A percentile compares a stretch with the other conserved stretches of the same genome.
Evolutionary conservation across 2,113 vertebrate species (phyloP).

Genomic region (Caloenas nicobarica): DNA sequence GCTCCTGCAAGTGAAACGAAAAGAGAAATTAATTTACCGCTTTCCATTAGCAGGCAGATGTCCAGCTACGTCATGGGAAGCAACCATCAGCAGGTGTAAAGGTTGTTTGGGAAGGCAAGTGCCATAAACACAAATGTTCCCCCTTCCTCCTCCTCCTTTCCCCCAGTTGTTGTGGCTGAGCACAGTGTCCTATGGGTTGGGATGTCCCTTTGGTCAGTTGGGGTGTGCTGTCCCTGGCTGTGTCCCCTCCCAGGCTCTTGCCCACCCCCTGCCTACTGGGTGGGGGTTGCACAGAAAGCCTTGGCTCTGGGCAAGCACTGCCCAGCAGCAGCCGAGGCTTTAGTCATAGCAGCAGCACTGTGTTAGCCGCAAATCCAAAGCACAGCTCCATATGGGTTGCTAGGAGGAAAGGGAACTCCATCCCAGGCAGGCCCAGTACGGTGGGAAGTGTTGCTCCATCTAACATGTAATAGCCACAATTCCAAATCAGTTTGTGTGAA

Average conservation of each 20-base stretch:
- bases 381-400: not conserved
- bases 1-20: accelerated
- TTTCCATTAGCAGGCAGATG: not conserved
- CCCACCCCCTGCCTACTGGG: no score
- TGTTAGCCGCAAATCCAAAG: not conserved
- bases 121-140: not conserved
- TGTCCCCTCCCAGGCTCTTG: no score
- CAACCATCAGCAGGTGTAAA: accelerated
- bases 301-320: no score
- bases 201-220: no score
- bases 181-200: no score
- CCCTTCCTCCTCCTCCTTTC: not conserved
- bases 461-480: not conserved
- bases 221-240: no score
- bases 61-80: not conserved
- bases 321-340: not conserved
- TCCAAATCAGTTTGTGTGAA: not conserved
- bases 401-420: not conserved
- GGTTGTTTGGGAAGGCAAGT: not conserved
- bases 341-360: not conserved
- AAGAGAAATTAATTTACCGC: not conserved
- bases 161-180: not conserved
- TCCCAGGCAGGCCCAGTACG: not conserved
- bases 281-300: no score
- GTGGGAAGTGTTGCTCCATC: not conserved